phyloP scores from a whole-genome alignment of 2,797 vertebrate genomes.

The Gallinago nigripennis region DNA sequence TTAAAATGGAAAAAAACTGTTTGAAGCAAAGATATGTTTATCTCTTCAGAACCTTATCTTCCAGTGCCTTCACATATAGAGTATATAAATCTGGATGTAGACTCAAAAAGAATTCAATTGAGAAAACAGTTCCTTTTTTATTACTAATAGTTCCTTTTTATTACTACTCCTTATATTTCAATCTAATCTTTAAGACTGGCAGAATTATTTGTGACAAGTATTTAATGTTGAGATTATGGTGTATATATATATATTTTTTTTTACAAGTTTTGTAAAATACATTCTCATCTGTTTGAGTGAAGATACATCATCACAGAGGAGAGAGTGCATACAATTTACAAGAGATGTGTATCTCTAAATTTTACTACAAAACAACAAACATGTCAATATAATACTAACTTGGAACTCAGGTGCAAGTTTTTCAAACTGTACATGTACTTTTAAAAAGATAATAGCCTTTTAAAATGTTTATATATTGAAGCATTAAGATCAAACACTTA shows the following conservation, averaged over 20 bases:
- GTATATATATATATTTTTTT: background rate
- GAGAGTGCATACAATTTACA: slow-evolving; percentile 26
- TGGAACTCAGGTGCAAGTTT: background rate
- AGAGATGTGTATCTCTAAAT: background rate
- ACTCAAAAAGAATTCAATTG: background rate
- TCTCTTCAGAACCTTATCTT: background rate
- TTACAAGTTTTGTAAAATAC: slow-evolving; percentile 21
- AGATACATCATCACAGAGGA: background rate
- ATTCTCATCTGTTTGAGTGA: slow-evolving; percentile 30
- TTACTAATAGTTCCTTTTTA: background rate
- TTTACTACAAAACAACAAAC: background rate
- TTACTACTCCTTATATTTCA: background rate
- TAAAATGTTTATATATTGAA: slow-evolving; percentile 56
- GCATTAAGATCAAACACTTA: slow-evolving; percentile 26
- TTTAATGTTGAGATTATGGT: background rate
- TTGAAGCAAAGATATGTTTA: background rate
- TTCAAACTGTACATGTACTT: slow-evolving; percentile 50
- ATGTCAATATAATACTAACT: background rate
- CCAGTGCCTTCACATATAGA: background rate
- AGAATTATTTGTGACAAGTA: background rate
- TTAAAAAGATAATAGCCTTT: slow-evolving; percentile 50
- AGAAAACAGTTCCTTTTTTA: background rate
- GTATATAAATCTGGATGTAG: background rate
- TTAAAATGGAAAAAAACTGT: background rate
- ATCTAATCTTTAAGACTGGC: background rate